Evolutionary conservation across 1,140 invertebrate genomes (phyloP).

Genomic region (Bicyclus anynana): DNA sequence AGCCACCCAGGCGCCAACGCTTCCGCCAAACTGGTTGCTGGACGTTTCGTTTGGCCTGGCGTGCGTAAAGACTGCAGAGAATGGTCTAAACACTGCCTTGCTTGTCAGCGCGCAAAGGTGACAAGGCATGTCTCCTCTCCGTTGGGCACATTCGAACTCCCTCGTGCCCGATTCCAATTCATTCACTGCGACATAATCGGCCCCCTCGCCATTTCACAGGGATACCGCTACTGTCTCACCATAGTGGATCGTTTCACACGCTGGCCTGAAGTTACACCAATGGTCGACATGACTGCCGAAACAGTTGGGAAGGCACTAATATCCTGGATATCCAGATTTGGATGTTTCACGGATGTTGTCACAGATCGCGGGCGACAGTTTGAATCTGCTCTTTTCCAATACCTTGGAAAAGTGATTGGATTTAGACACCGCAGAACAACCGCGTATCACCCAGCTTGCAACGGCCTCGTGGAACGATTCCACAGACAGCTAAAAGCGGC

Average conservation of each 20-base stretch:
- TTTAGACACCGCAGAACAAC: slow-evolving; percentile 14
- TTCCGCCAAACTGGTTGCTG: slow-evolving; percentile 13
- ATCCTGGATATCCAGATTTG: slow-evolving; percentile 20
- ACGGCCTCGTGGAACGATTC: slow-evolving; percentile 13
- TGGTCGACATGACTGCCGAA: slow-evolving; percentile 20
- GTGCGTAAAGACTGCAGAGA: slow-evolving; percentile 19
- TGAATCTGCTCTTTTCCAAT: slow-evolving; percentile 19
- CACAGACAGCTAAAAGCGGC: slow-evolving; percentile 14
- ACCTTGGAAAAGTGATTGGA: slow-evolving; percentile 4
- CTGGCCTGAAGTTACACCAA: slow-evolving; percentile 21
- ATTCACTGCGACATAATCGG: slow-evolving; percentile 17
- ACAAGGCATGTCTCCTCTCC: slow-evolving; percentile 17
- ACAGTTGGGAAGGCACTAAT: slow-evolving; percentile 14
- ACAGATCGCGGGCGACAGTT: slow-evolving; percentile 21
- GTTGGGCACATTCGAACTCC: slow-evolving; percentile 7
- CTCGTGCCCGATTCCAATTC: slow-evolving; percentile 9
- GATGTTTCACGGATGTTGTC: slow-evolving; percentile 11
- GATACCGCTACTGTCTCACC: slow-evolving; percentile 19
- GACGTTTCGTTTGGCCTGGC: slow-evolving; percentile 21
- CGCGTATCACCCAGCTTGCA: slow-evolving; percentile 11
- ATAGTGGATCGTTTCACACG: slow-evolving; percentile 10
- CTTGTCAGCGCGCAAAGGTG: slow-evolving; percentile 21
- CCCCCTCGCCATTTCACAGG: slow-evolving; percentile 14
- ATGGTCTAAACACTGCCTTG: slow-evolving; percentile 12
- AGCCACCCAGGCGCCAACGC: no score